Evolutionary conservation across 1,140 invertebrate genomes (phyloP).

Genomic region (Aphis craccivora): DNA sequence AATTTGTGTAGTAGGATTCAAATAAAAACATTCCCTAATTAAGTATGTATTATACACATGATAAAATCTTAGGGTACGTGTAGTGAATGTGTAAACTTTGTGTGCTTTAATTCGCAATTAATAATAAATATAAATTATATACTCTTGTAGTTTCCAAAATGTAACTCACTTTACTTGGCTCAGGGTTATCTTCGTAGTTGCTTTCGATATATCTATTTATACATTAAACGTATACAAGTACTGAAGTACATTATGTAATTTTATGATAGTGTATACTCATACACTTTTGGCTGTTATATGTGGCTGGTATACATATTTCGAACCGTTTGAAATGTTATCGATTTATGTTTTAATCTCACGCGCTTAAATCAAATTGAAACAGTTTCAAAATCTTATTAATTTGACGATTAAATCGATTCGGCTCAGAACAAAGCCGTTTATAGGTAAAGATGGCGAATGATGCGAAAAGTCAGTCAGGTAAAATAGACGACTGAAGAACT

Average conservation of each 20-base stretch:
- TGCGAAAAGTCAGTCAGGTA: not conserved
- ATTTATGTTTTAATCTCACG: no score
- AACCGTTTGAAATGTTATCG: no score
- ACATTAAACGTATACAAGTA: not conserved
- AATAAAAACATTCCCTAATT: not conserved
- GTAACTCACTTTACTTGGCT: constrained; percentile 3
- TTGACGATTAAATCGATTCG: not conserved
- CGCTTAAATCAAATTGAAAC: not conserved
- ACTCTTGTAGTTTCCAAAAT: not conserved
- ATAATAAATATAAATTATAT: constrained; percentile 21
- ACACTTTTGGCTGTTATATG: no score
- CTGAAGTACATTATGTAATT: not conserved
- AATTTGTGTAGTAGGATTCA: not conserved
- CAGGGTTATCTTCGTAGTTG: not conserved
- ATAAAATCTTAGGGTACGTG: not conserved
- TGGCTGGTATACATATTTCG: not conserved
- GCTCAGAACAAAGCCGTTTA: not conserved
- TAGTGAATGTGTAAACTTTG: not conserved
- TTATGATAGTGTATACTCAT: not conserved
- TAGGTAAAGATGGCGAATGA: not conserved
- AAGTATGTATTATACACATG: not conserved
- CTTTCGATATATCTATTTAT: not conserved
- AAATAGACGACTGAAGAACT: not conserved
- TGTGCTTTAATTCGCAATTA: not conserved
- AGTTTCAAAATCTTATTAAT: not conserved